Base-by-base conservation (phyloP, 2,888 invertebrate species). In the Protonemura montana region DNA sequence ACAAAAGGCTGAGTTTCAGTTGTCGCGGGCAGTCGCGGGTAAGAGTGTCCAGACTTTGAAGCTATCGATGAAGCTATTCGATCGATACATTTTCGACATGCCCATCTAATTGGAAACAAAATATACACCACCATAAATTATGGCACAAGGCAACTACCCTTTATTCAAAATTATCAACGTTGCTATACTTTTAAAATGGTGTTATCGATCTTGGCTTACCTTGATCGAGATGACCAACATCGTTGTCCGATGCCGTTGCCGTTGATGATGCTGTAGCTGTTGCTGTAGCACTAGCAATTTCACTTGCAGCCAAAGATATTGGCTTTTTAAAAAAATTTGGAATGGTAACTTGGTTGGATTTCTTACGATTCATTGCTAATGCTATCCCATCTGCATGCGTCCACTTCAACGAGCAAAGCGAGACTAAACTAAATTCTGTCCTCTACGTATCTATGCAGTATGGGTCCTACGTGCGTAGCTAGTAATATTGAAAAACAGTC, bases 1-100 rank as follows among this genome's bases (percentile, higher is more conserved):
- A 59, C 59, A 59, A 59, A 59, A 59, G 59, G 59, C 59, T 59
- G 59, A 59, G 59, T 59, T 59, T 59, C 59, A 59, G 59, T 59
- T 59, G 59, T 59, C 59, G 59, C 41, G 5, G 41, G 41, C 41
- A 41, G 41, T 41, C 41, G 41, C 59, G 59, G 59, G 13, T 59
- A 59, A 59, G 59, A 59, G 59, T 59, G 59, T 59, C 59, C 13
- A 13, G 59, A 59, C 59, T 59, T 10, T 59, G 59, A 59, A 59
- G 59, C 59, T 59, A 13, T 59, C 59, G 59, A 59, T 59, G 59
- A 10, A 59, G 59, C 59, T 3, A 59, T 59, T 59, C 59, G 59
- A 13, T 59, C 13, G 59, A 59, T 59, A 59, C 59, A 59, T 59
- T 59, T 59, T 59, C 59, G 59, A 59, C 59, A 59, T 59, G 59